Conservation (phyloP, 1,140 invertebrate species). For the Prorops nasuta region DNA sequence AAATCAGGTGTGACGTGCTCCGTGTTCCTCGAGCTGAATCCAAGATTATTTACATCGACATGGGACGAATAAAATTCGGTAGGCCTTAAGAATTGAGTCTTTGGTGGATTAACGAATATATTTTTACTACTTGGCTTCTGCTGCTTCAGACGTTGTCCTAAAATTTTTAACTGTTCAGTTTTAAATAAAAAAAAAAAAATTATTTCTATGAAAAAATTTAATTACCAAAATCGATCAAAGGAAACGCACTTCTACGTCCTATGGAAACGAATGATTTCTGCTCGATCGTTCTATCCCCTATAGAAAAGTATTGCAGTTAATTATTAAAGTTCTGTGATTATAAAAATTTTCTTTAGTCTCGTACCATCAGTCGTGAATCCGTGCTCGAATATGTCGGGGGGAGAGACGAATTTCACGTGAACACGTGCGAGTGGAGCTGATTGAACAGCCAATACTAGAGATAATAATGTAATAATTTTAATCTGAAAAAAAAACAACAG, state of each 20-base stretch:
- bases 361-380: constrained; percentile 44
- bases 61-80: constrained; percentile 35
- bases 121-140: not conserved
- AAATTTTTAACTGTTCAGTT: not conserved
- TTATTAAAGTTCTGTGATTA: constrained; percentile 2
- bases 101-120: constrained; percentile 15
- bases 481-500: constrained; percentile 27
- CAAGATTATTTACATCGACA: constrained; percentile 35
- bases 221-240: constrained; percentile 21
- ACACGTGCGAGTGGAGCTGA: constrained; percentile 41
- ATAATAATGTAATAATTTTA: constrained; percentile 22
- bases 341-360: constrained; percentile 5
- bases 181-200: not conserved
- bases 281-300: constrained; percentile 35
- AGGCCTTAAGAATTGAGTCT: constrained; percentile 36
- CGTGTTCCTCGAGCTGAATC: constrained; percentile 27
- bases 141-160: not conserved
- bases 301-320: constrained; percentile 1
- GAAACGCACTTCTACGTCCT: constrained; percentile 25
- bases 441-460: constrained; percentile 16
- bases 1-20: constrained; percentile 33
- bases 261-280: constrained; percentile 42
- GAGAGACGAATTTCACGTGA: constrained; percentile 47
- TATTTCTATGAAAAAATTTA: constrained; percentile 1
- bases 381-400: constrained; percentile 44